These are phyloP conservation scores for Aulostomus chinensis DNA, from an alignment of 2,797 vertebrate genomes.

Conservation along the genomic window DNA sequence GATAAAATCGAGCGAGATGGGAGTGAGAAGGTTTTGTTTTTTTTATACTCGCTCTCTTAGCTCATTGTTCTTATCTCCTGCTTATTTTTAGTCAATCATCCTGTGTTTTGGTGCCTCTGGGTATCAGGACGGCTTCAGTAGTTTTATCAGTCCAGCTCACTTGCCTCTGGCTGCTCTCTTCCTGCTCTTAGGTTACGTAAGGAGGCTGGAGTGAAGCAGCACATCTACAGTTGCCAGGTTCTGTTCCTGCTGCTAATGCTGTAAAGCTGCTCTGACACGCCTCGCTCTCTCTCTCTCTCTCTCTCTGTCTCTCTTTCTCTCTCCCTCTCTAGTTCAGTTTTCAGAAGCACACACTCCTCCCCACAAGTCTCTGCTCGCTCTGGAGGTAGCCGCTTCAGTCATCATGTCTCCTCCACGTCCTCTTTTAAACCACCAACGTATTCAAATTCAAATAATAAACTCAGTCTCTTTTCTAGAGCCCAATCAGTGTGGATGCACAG, in stretches of 20 bases:
- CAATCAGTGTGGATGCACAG: slow-evolving; percentile 14
- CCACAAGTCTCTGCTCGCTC: slow-evolving; percentile 19
- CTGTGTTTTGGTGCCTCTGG: slow-evolving; percentile 40
- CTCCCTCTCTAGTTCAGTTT: slow-evolving; percentile 4
- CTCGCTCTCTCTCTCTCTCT: slow-evolving; percentile 7
- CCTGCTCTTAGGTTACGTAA: slow-evolving; percentile 51
- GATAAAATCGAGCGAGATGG: slow-evolving; percentile 15
- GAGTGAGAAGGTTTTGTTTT: too few relatives aligned
- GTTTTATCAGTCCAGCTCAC: slow-evolving; percentile 36
- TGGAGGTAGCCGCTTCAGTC: background rate
- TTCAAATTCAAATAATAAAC: slow-evolving; percentile 36
- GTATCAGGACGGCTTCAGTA: slow-evolving; percentile 36
- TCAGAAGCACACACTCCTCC: slow-evolving; percentile 18
- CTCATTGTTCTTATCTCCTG: slow-evolving; percentile 36
- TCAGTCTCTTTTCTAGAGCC: slow-evolving; percentile 9
- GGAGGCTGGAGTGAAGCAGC: slow-evolving; percentile 35
- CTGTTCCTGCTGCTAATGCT: slow-evolving; percentile 42
- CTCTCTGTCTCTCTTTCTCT: background rate
- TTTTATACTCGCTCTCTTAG: too few relatives aligned
- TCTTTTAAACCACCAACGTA: slow-evolving; percentile 17
- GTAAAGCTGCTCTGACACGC: slow-evolving; percentile 35
- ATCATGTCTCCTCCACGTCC: slow-evolving; percentile 17
- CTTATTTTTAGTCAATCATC: slow-evolving; percentile 58
- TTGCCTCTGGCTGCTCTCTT: slow-evolving; percentile 45
- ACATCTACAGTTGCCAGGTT: slow-evolving; percentile 49